A percentile compares a stretch with the other conserved stretches of the same genome.
Conservation (phyloP, 2,888 invertebrate genomes). For the Conomelus anceps region DNA sequence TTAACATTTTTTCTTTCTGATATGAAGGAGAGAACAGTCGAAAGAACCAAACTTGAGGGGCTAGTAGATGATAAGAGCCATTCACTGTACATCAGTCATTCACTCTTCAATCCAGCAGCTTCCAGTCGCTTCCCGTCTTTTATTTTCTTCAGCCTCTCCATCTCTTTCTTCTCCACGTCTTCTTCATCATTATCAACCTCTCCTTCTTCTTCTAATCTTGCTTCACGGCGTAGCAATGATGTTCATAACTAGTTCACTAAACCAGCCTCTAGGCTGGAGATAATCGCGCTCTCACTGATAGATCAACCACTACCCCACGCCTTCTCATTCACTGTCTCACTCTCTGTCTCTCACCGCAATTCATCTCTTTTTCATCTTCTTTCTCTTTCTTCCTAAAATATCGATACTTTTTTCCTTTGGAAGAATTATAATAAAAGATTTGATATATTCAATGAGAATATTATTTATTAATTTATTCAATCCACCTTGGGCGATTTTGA, state of each 20-base stretch:
- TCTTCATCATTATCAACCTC: neutral
- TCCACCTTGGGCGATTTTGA: neutral
- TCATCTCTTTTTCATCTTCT: neutral
- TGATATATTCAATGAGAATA: neutral
- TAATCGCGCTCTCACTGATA: neutral
- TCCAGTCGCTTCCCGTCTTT: neutral
- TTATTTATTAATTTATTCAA: neutral
- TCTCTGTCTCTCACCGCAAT: neutral
- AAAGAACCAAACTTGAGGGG: neutral
- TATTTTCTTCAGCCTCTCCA: neutral
- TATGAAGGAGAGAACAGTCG: neutral
- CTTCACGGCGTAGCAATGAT: neutral
- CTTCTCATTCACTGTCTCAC: neutral
- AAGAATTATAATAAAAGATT: neutral
- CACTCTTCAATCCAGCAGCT: neutral
- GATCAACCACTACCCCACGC: neutral
- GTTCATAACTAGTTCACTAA: neutral
- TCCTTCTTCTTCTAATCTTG: neutral
- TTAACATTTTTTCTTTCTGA: neutral
- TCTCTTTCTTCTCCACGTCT: neutral
- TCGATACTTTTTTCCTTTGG: neutral
- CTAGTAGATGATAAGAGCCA: neutral
- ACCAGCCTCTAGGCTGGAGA: neutral
- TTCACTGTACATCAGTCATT: neutral
- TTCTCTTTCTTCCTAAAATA: neutral